These are phyloP conservation scores for Thysanoteuthis rhombus DNA, from an alignment of 2,888 invertebrate species.

Conservation along the genomic window DNA sequence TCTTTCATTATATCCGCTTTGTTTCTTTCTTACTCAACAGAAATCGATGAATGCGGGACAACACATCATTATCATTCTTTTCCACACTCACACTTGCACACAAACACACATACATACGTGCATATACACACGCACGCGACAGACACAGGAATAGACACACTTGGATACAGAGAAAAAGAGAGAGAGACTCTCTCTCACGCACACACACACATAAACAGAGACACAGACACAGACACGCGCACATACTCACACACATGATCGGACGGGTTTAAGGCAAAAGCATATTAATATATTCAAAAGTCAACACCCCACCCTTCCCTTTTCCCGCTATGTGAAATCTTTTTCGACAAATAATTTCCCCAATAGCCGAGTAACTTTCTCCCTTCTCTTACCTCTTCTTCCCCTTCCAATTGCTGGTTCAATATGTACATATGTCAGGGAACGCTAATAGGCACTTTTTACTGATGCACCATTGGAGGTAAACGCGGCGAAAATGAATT, in stretches of 20 bases:
- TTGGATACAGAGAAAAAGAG: no score
- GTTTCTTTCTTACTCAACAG: no score
- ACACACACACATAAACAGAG: neutral
- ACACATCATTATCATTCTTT: neutral
- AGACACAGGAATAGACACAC: neutral
- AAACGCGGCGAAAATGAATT: neutral
- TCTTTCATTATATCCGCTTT: no score
- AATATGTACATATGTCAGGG: neutral
- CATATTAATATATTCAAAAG: neutral
- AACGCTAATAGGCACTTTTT: conserved; percentile 12
- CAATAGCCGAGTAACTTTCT: neutral
- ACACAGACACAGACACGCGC: neutral
- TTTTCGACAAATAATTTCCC: neutral
- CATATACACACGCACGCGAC: neutral
- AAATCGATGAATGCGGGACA: no score
- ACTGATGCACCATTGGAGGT: neutral
- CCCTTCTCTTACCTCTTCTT: neutral
- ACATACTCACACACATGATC: neutral
- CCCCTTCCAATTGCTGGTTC: neutral
- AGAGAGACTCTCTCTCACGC: neutral
- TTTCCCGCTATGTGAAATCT: neutral
- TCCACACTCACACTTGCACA: neutral
- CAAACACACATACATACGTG: neutral
- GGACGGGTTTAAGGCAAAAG: neutral
- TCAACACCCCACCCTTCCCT: neutral